Percentiles rank a stretch among this genome's conserved stretches.
These are phyloP conservation scores for Vimba vimba DNA, from an alignment of 2,113 vertebrate species.

Conservation along the genomic window DNA sequence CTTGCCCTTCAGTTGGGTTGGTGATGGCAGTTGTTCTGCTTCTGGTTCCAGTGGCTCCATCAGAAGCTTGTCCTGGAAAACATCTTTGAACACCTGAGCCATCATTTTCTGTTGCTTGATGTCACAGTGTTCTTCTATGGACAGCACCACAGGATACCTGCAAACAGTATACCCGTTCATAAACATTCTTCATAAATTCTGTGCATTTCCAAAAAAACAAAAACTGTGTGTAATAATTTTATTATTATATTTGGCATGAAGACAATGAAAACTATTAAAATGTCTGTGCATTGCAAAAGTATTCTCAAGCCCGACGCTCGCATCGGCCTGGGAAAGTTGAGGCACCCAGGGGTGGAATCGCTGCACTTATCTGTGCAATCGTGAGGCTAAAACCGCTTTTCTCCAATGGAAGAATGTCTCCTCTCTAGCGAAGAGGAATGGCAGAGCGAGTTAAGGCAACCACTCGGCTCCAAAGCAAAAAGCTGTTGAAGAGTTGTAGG, in stretches of 20 bases:
- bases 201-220: neutral
- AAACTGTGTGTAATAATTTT: neutral
- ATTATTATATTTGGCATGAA: neutral
- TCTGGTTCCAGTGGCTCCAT: conserved; percentile 84
- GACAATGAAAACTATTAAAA: neutral
- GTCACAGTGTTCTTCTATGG: conserved; percentile 93
- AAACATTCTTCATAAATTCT: neutral
- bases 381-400: too few relatives aligned
- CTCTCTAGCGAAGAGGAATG: too few relatives aligned
- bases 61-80: conserved; percentile 89
- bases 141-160: conserved; percentile 93
- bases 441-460: too few relatives aligned
- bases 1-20: conserved; percentile 91
- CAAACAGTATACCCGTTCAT: neutral
- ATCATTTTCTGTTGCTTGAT: conserved; percentile 94
- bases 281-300: neutral
- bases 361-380: too few relatives aligned
- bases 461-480: too few relatives aligned
- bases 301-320: neutral
- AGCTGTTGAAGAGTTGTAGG: too few relatives aligned
- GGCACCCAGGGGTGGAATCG: too few relatives aligned
- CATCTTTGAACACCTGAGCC: conserved; percentile 89
- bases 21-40: conserved; percentile 93
- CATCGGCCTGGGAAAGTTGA: too few relatives aligned
- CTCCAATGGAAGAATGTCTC: too few relatives aligned